Conservation (phyloP, 2,888 invertebrate species). For the Antheraea yamamai region DNA sequence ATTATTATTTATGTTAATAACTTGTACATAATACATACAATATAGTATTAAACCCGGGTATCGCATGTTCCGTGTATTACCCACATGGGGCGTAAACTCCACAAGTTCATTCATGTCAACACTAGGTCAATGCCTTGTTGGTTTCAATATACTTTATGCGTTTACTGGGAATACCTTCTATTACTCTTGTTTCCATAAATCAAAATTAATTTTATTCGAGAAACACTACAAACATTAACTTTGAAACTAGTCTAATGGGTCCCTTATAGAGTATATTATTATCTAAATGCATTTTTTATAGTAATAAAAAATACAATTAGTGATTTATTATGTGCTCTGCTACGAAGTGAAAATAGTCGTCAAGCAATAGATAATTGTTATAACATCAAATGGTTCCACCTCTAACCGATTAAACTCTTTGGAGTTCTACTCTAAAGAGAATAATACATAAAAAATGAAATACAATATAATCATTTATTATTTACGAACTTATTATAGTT, state of each 20-base stretch:
- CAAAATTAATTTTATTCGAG: background rate
- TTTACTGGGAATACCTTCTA: background rate
- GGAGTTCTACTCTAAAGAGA: too few relatives aligned
- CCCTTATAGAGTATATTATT: too few relatives aligned
- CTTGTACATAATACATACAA: background rate
- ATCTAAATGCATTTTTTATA: too few relatives aligned
- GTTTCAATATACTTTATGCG: background rate
- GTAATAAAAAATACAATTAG: too few relatives aligned
- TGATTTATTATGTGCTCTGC: too few relatives aligned
- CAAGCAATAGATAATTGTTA: too few relatives aligned
- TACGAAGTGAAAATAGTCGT: too few relatives aligned
- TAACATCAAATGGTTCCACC: too few relatives aligned
- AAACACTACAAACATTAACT: background rate
- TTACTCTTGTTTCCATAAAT: background rate
- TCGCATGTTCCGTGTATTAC: slow-evolving; percentile 4
- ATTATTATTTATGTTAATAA: background rate
- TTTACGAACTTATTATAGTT: background rate
- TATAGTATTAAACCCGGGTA: background rate
- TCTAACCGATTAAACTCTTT: too few relatives aligned
- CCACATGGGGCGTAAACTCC: slow-evolving; percentile 18
- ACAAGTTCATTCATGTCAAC: slow-evolving; percentile 21
- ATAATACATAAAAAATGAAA: too few relatives aligned
- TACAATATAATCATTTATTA: too few relatives aligned
- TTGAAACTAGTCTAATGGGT: background rate
- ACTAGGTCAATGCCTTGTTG: slow-evolving; percentile 14